A percentile compares a stretch with the other conserved stretches of the same genome.
phyloP scores from a whole-genome alignment of 2,797 vertebrate species.

The Spinus pinus region DNA sequence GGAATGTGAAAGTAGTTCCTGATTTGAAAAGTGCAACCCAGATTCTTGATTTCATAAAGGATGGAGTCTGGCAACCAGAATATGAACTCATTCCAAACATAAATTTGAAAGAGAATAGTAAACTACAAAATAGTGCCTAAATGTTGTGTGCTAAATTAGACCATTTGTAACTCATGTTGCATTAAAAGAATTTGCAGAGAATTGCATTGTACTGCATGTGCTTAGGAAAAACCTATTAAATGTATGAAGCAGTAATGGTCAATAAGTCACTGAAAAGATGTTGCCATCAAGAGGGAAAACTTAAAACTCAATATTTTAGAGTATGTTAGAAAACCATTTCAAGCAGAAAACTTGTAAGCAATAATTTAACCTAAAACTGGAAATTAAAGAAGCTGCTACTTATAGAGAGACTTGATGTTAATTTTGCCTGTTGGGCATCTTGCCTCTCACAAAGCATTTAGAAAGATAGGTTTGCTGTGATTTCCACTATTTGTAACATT shows the following conservation, averaged over 20 bases:
- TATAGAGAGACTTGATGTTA: neutral
- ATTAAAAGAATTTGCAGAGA: neutral
- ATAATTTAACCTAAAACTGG: constrained; percentile 30
- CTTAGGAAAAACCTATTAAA: neutral
- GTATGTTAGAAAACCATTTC: neutral
- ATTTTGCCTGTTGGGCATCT: neutral
- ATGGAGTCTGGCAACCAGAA: neutral
- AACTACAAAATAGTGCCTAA: constrained; percentile 4
- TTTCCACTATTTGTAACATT: constrained; percentile 24
- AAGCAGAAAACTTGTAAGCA: neutral
- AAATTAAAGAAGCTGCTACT: constrained; percentile 37
- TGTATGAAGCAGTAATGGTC: neutral
- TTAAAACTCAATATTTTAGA: neutral
- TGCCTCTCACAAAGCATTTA: neutral
- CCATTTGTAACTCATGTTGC: neutral
- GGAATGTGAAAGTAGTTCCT: neutral
- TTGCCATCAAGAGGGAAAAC: neutral
- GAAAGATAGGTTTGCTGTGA: neutral
- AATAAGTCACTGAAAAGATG: neutral
- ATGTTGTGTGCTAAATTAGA: neutral
- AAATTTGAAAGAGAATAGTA: neutral
- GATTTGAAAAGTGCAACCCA: neutral
- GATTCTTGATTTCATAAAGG: neutral
- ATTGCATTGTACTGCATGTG: neutral
- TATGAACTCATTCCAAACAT: neutral